Conservation (phyloP, 2,888 invertebrate genomes). For the Marronus borbonicus region DNA sequence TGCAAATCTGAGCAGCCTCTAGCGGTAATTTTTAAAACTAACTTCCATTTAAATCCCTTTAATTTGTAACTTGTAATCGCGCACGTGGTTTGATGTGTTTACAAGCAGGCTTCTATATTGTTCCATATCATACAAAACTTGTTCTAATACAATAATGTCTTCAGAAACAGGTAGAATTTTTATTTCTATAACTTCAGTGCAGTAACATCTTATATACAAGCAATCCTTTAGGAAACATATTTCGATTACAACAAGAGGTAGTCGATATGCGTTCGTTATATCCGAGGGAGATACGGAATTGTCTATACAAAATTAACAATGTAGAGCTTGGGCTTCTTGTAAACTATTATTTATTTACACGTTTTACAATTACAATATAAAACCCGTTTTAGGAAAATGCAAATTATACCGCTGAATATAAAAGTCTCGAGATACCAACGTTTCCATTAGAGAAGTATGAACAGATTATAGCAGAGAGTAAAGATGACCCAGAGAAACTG, state of each 20-base stretch:
- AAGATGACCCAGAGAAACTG: not conserved
- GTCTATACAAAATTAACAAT: slow-evolving; percentile 18
- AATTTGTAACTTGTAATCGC: no score
- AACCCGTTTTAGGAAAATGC: slow-evolving; percentile 20
- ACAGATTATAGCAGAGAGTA: not conserved
- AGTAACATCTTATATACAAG: no score
- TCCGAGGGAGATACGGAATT: not conserved
- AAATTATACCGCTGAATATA: slow-evolving; percentile 2
- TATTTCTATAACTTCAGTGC: no score
- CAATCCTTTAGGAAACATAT: not conserved
- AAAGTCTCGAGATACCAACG: slow-evolving; percentile 10
- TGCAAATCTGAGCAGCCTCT: no score
- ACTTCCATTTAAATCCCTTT: no score
- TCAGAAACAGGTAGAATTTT: not conserved
- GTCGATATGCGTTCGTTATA: not conserved
- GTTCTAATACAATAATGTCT: not conserved
- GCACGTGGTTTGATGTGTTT: no score
- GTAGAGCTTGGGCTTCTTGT: not conserved
- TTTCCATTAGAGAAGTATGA: slow-evolving; percentile 27
- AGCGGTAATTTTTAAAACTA: no score
- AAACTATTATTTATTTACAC: not conserved
- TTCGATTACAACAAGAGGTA: slow-evolving; percentile 2
- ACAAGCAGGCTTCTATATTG: no score
- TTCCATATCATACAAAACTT: no score
- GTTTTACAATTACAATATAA: not conserved